Percentiles rank a stretch among this genome's conserved stretches.
phyloP scores from a whole-genome alignment of 2,113 vertebrate species.

The Oriolus oriolus region DNA sequence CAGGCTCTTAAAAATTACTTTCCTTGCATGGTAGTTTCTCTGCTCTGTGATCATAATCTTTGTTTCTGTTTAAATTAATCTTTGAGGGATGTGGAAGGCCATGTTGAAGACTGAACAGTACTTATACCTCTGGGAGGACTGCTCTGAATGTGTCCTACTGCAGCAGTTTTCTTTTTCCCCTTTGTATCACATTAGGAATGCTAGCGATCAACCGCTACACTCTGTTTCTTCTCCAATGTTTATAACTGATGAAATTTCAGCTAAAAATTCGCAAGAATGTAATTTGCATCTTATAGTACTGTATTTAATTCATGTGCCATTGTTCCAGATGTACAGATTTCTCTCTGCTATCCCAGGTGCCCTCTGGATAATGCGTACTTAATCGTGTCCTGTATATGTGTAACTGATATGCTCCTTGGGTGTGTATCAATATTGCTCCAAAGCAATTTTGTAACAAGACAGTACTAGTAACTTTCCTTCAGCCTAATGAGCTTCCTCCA shows the following conservation, averaged over 20 bases:
- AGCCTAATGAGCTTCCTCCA: not conserved
- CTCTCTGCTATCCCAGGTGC: not conserved
- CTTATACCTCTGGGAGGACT: not conserved
- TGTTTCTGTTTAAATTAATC: not conserved
- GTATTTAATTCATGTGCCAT: not conserved
- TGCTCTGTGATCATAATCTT: not conserved
- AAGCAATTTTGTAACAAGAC: not conserved
- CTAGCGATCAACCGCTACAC: not conserved
- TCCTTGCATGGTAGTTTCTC: not conserved
- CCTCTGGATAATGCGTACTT: not conserved
- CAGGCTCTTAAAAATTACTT: not conserved
- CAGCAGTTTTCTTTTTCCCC: not conserved
- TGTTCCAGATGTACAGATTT: not conserved
- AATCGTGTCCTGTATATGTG: rapidly evolving
- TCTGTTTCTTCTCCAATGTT: not conserved
- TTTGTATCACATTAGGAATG: not conserved
- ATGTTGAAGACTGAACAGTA: not conserved
- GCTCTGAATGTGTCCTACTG: not conserved
- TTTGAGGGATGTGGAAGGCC: not conserved
- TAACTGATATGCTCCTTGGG: not conserved
- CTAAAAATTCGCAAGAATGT: not conserved
- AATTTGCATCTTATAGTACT: not conserved
- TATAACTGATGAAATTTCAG: not conserved
- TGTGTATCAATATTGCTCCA: not conserved
- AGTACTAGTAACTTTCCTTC: not conserved